Conservation (phyloP, 2,888 invertebrate species). For the Rhamphomyia laevipes region DNA sequence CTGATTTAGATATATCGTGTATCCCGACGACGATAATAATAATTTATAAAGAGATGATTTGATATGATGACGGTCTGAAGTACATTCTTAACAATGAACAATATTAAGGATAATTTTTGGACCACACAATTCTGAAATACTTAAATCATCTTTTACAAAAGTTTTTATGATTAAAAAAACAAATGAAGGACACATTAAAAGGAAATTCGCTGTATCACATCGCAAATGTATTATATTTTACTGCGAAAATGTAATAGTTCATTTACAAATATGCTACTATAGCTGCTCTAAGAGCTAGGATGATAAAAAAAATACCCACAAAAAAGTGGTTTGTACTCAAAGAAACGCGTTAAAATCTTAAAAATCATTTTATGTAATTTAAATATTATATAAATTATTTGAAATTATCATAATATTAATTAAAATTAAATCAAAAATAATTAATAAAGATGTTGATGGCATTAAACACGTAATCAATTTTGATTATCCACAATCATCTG, state of each 20-base stretch:
- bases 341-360: background rate
- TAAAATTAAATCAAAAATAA: background rate
- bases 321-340: background rate
- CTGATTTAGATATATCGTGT: background rate
- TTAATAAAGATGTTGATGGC: conserved; percentile 76
- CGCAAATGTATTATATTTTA: too few species aligned
- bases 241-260: background rate
- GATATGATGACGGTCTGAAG: background rate
- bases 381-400: background rate
- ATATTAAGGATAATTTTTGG: too few species aligned
- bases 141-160: background rate
- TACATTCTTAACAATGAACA: background rate
- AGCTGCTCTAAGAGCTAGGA: background rate
- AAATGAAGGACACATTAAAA: conserved; percentile 1
- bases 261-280: conserved; percentile 1
- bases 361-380: background rate
- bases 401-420: background rate
- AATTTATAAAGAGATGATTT: background rate
- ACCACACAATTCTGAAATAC: background rate
- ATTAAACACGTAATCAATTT: conserved; percentile 94
- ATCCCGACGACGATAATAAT: background rate
- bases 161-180: background rate
- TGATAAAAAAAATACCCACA: background rate
- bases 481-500: conserved; percentile 90
- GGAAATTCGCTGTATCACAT: background rate